Percentiles rank a stretch among this genome's conserved stretches.
phyloP scores from a whole-genome alignment of 2,797 vertebrate species.

The Serranus cabrilla region DNA sequence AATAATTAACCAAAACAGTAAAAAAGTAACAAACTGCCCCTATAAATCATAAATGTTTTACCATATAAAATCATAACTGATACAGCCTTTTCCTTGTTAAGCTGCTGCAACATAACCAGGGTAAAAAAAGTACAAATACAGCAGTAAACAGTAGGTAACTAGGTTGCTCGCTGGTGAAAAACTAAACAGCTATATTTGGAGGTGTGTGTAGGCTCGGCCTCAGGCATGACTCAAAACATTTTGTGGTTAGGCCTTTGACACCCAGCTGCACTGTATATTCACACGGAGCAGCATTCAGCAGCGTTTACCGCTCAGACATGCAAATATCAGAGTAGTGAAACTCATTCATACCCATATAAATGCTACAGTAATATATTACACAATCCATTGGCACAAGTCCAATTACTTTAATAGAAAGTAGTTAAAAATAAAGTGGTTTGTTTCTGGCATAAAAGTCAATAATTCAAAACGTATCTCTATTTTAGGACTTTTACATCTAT shows the following conservation, averaged over 20 bases:
- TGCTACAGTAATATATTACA: background rate
- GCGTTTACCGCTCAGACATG: background rate
- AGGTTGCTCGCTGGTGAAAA: background rate
- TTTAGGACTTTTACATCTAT: background rate
- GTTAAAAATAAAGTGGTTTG: background rate
- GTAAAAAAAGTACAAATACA: background rate
- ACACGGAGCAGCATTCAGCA: background rate
- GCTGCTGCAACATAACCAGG: background rate
- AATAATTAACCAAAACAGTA: background rate
- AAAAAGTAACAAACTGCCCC: background rate
- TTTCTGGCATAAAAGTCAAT: background rate
- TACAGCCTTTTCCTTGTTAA: too few relatives aligned
- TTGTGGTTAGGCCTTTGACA: background rate
- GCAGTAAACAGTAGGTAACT: background rate
- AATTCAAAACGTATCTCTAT: background rate
- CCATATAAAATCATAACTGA: background rate
- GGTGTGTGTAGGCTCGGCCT: constrained; percentile 12
- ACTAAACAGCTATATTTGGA: background rate
- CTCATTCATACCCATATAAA: constrained; percentile 3
- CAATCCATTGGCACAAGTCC: too few relatives aligned
- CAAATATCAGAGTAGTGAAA: constrained; percentile 28
- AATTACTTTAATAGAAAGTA: background rate
- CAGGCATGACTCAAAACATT: background rate
- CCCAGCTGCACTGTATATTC: constrained; percentile 25
- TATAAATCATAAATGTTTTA: background rate